These are phyloP conservation scores for Sebastes schlegelii DNA, from an alignment of 2,113 vertebrate species.

Conservation along the genomic window DNA sequence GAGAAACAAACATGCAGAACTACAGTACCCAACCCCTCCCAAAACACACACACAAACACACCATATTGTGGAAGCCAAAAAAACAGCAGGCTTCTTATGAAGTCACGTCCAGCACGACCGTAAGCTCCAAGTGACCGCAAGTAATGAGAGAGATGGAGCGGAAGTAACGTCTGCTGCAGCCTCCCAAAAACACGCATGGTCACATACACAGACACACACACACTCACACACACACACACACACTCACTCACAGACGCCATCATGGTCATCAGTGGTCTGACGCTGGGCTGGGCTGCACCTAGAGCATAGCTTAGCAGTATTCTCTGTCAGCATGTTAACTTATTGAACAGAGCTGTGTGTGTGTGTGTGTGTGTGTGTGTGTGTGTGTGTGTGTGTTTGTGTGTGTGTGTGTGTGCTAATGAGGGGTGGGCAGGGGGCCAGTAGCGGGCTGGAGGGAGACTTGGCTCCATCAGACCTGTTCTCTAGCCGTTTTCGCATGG, in stretches of 20 bases:
- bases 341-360: slow-evolving; percentile 63
- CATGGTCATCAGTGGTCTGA: slow-evolving; percentile 38
- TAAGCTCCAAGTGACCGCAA: slow-evolving; percentile 74
- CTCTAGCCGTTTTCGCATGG: slow-evolving; percentile 72
- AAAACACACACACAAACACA: slow-evolving; percentile 5
- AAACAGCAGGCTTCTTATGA: slow-evolving; percentile 55
- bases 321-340: slow-evolving; percentile 66
- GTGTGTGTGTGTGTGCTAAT: slow-evolving; percentile 63
- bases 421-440: slow-evolving; percentile 71
- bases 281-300: slow-evolving; percentile 54
- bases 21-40: background rate
- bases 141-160: slow-evolving; percentile 76
- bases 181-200: slow-evolving; percentile 58
- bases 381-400: slow-evolving; percentile 11
- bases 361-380: slow-evolving; percentile 22
- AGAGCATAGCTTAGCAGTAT: slow-evolving; percentile 51
- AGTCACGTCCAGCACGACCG: slow-evolving; percentile 66
- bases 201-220: background rate
- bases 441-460: slow-evolving; percentile 67
- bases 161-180: slow-evolving; percentile 67
- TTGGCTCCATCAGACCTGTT: slow-evolving; percentile 78
- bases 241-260: slow-evolving; percentile 8
- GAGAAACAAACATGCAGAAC: slow-evolving; percentile 48
- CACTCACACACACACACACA: slow-evolving; percentile 1
- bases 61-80: slow-evolving; percentile 54